phyloP scores from a whole-genome alignment of 2,797 vertebrate genomes.

The Karalla daura region DNA sequence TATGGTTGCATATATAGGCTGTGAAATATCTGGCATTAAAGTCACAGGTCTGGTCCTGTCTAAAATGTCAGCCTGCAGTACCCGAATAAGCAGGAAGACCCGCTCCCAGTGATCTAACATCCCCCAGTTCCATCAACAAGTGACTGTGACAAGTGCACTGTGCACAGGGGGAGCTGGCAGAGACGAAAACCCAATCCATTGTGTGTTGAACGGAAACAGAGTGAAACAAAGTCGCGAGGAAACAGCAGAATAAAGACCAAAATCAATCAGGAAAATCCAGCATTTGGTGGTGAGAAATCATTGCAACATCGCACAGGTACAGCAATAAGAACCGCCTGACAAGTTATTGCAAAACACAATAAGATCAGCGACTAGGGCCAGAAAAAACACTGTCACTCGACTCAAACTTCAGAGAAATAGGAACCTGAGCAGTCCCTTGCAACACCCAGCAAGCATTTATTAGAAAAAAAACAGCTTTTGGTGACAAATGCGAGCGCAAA shows the following conservation, averaged over 20 bases:
- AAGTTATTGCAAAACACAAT: background rate
- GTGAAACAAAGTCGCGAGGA: background rate
- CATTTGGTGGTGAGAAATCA: background rate
- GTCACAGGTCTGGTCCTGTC: background rate
- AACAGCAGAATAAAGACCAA: conserved; percentile 1
- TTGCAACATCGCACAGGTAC: background rate
- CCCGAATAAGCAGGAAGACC: background rate
- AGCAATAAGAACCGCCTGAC: background rate
- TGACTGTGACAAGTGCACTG: conserved; percentile 1
- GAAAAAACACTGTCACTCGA: background rate
- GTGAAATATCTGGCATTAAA: background rate
- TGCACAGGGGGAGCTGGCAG: conserved; percentile 6
- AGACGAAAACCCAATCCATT: conserved; percentile 11
- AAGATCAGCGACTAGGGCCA: background rate
- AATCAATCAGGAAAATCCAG: background rate
- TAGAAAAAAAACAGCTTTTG: conserved; percentile 6
- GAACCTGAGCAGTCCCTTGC: background rate
- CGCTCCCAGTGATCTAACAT: conserved; percentile 4
- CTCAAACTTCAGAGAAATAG: background rate
- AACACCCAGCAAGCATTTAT: background rate
- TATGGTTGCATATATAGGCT: background rate
- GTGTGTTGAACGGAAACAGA: background rate
- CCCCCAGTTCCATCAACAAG: background rate
- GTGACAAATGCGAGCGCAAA: background rate
- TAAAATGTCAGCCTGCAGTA: background rate